phyloP scores from a whole-genome alignment of 2,888 invertebrate genomes.

The Sepioteuthis lessoniana region DNA sequence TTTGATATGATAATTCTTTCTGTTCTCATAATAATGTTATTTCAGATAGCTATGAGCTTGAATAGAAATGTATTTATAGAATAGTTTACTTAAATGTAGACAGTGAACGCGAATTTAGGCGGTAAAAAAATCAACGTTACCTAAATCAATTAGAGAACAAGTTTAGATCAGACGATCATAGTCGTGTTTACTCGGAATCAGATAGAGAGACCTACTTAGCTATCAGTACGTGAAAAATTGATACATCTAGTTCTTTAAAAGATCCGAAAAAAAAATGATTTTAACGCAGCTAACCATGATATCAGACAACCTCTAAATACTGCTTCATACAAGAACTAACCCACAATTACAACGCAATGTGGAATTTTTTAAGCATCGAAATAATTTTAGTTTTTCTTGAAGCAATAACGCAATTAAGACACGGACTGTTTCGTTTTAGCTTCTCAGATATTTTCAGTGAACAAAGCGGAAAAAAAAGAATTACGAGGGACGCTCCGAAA shows the following conservation, averaged over 20 bases:
- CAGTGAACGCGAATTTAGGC: background rate
- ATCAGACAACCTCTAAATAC: background rate
- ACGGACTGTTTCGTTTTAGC: background rate
- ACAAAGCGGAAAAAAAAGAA: background rate
- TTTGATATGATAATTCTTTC: conserved; percentile 6
- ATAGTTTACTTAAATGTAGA: background rate
- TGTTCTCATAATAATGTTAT: background rate
- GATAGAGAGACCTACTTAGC: background rate
- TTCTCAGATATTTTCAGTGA: background rate
- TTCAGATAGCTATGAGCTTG: background rate
- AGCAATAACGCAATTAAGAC: background rate
- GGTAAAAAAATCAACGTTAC: background rate
- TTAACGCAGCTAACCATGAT: background rate
- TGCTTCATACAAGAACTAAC: background rate
- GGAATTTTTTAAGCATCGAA: background rate
- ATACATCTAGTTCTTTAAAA: background rate
- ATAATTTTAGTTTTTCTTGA: background rate
- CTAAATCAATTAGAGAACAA: background rate
- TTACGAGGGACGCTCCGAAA: no score
- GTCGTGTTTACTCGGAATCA: background rate
- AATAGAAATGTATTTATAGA: background rate
- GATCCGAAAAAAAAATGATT: background rate
- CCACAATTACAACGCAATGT: background rate
- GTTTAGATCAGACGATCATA: background rate
- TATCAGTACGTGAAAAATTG: background rate